Base-by-base conservation (phyloP, 1,140 invertebrate species). In the Drosophila kikkawai region DNA sequence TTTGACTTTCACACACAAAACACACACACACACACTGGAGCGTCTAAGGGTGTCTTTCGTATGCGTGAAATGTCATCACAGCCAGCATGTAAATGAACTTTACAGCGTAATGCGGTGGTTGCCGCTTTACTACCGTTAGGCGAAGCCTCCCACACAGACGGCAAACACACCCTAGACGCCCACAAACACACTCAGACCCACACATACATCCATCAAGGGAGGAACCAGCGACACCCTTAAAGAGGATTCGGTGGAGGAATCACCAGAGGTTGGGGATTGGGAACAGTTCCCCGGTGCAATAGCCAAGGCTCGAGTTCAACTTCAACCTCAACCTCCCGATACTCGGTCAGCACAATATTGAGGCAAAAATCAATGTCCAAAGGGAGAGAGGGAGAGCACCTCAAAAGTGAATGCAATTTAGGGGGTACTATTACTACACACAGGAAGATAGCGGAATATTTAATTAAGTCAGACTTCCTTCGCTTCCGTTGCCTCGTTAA, bases 31-130 rank as follows among this genome's bases (percentile, higher is more conserved):
- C 58, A 61, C 59, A 39, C 50, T 58, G 53, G 45, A 19, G 11
- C 60, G 22, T 69, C 63, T 63, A 65, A 53, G 69, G 64, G 67
- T 70, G 63, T 79, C 60, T 78, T 76, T 55, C 34, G 83, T 86
- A 50, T 71, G 81, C 56, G 79, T 77, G 55, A 76, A 90, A 90
- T 90, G 88, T 91, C 88, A 91, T 86, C 87, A 91, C 59, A 78
- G 78, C 80, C 37, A 73, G 76, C 83, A 90, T 91, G 88, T 91
- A 91, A 91, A 91, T 91, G 88, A 91, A 91, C 88, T 91, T 88
- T 91, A 77, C 70, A 91, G 77, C 84, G 75, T 71, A 70, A 70
- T 85, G 64, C 69, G 80, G 73, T 83, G 78, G 83, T 82, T 73
- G 70, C 66, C 75, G 67, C 47, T 44, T 69, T 55, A 67, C 67